Evolutionary conservation across 53 echinoderm and acorn worm genomes (phyloP).

Genomic region (Henricia sp.): DNA sequence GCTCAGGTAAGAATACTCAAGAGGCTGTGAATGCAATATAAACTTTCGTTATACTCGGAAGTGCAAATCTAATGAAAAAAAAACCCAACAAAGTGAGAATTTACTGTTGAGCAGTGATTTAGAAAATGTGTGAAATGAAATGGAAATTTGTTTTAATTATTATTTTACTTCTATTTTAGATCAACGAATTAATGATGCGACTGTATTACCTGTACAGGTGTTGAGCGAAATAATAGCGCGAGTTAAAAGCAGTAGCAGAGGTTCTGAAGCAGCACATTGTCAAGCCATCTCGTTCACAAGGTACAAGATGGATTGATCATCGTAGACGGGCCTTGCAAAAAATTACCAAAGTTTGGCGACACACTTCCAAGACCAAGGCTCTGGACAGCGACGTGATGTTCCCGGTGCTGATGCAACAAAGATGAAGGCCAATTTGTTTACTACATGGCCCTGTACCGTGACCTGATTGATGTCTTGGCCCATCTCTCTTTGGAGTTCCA

Average conservation of each 20-base stretch:
- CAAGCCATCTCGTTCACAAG: no score
- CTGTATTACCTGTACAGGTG: conserved; percentile 32
- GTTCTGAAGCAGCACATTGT: no score
- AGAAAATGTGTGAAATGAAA: neutral
- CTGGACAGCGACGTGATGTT: conserved; percentile 14
- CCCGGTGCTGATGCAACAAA: conserved; percentile 56
- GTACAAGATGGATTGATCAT: no score
- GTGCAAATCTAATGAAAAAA: no score
- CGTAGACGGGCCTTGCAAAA: no score
- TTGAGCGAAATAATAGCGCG: conserved; percentile 22
- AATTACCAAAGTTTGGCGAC: conserved; percentile 18
- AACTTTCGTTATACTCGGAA: no score
- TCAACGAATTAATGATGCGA: neutral
- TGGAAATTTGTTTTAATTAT: neutral
- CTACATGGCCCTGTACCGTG: conserved; percentile 66
- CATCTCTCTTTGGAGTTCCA: conserved; percentile 63
- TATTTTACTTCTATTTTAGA: neutral
- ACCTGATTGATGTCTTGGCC: conserved; percentile 61
- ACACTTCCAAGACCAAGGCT: conserved; percentile 57
- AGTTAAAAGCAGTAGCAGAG: neutral
- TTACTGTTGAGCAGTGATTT: neutral
- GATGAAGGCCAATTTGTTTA: conserved; percentile 68
- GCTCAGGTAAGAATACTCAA: no score
- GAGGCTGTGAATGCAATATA: no score
- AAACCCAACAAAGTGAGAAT: no score